A percentile compares a stretch with the other conserved stretches of the same genome.
Evolutionary conservation across 92 coral and sea anemone genomes (phyloP).

Genomic region (Zoanthus gigantus): DNA sequence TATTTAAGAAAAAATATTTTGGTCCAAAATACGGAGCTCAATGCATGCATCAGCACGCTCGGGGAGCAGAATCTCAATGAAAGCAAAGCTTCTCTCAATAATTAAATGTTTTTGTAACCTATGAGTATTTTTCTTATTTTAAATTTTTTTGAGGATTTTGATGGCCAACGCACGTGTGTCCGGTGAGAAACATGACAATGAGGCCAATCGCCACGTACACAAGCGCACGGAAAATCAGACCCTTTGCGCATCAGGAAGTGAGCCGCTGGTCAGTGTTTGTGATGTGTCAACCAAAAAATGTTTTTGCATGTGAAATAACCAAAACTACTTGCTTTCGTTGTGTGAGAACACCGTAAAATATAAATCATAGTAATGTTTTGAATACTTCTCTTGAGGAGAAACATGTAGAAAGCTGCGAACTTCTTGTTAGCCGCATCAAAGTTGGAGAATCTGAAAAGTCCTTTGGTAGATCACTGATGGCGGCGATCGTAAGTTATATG

Average conservation of each 20-base stretch:
- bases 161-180: neutral
- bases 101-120: too few relatives aligned
- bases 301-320: neutral
- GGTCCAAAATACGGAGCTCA: too few relatives aligned
- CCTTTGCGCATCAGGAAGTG: conserved; percentile 38
- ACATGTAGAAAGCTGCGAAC: neutral
- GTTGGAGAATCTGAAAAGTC: neutral
- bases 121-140: too few relatives aligned
- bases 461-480: neutral
- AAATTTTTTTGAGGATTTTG: too few relatives aligned
- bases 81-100: too few relatives aligned
- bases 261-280: conserved; percentile 33
- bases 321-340: neutral
- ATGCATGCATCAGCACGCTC: too few relatives aligned
- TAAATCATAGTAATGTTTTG: neutral
- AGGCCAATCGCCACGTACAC: conserved; percentile 45
- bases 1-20: too few relatives aligned
- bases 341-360: conserved; percentile 11
- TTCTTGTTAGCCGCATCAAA: neutral
- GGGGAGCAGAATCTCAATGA: too few relatives aligned
- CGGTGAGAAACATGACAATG: neutral
- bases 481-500: conserved; percentile 34
- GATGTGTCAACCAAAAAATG: conserved; percentile 8
- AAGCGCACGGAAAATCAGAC: conserved; percentile 27
- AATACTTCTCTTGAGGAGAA: neutral